These are phyloP conservation scores for Latrodectus elegans DNA, from an alignment of 2,888 invertebrate genomes.

Conservation along the genomic window DNA sequence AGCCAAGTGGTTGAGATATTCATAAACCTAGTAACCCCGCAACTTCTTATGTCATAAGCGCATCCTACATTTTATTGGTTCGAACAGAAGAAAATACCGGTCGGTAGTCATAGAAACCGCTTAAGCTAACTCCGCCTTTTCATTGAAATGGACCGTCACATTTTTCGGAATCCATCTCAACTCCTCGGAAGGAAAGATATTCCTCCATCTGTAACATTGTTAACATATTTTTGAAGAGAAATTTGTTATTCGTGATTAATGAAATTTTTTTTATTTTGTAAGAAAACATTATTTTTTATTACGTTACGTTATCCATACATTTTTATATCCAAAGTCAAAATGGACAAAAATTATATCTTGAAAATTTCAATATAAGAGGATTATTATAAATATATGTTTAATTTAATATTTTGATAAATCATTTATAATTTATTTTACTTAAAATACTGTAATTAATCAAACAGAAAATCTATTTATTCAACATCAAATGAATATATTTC, in stretches of 20 bases:
- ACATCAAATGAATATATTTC: too few species aligned
- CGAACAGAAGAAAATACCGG: conserved; percentile 34
- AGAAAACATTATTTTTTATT: too few species aligned
- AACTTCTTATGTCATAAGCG: not conserved
- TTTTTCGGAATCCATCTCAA: not conserved
- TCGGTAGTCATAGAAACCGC: conserved; percentile 40
- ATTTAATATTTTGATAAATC: too few species aligned
- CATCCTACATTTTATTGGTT: conserved; percentile 35
- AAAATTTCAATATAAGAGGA: too few species aligned
- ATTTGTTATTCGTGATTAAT: not conserved
- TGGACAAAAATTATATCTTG: too few species aligned
- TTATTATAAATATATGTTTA: too few species aligned
- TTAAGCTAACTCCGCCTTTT: conserved; percentile 39
- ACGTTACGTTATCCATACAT: too few species aligned
- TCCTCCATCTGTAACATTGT: not conserved
- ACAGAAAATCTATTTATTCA: too few species aligned
- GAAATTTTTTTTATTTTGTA: not conserved
- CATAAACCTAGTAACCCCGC: conserved; percentile 21
- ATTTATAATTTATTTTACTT: too few species aligned
- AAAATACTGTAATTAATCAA: too few species aligned
- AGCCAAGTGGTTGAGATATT: not conserved
- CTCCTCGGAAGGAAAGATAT: not conserved
- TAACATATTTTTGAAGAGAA: not conserved
- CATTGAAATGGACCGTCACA: not conserved
- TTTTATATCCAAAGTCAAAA: too few species aligned